Evolutionary conservation across 2,797 vertebrate genomes (phyloP).

Genomic region (Catostomus latipinnis): DNA sequence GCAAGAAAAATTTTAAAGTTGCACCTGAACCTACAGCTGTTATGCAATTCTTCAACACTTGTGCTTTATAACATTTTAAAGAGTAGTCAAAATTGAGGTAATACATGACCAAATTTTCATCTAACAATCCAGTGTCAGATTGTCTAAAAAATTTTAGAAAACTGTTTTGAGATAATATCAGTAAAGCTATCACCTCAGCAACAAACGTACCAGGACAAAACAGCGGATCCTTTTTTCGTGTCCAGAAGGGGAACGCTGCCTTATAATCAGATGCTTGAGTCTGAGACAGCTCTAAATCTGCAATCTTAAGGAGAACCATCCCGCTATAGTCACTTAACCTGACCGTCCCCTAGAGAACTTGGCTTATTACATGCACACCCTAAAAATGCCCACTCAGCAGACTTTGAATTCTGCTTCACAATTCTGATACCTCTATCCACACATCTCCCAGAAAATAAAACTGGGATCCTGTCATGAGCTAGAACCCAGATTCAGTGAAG

Average conservation of each 20-base stretch:
- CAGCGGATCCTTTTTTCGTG: background rate
- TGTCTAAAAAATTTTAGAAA: background rate
- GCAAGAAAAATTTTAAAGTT: background rate
- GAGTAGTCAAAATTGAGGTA: background rate
- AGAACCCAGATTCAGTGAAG: constrained; percentile 14
- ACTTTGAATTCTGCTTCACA: constrained; percentile 20
- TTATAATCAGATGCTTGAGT: background rate
- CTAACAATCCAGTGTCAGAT: constrained; percentile 9
- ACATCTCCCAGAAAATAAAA: constrained; percentile 39
- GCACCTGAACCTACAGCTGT: background rate
- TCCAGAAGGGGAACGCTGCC: background rate
- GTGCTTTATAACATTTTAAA: constrained; percentile 7
- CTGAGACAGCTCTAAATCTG: constrained; percentile 26
- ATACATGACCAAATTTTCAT: background rate
- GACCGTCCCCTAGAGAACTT: constrained; percentile 4
- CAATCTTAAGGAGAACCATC: constrained; percentile 39
- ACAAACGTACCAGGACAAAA: background rate
- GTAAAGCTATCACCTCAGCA: too few species aligned
- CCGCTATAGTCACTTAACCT: constrained; percentile 31
- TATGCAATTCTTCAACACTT: constrained; percentile 21
- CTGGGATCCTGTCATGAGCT: constrained; percentile 18
- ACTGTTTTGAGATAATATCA: background rate
- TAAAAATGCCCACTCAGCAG: constrained; percentile 49
- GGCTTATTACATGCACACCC: constrained; percentile 37
- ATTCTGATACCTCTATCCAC: constrained; percentile 57